phyloP scores from a whole-genome alignment of 2,113 vertebrate species.

The Progne subis region DNA sequence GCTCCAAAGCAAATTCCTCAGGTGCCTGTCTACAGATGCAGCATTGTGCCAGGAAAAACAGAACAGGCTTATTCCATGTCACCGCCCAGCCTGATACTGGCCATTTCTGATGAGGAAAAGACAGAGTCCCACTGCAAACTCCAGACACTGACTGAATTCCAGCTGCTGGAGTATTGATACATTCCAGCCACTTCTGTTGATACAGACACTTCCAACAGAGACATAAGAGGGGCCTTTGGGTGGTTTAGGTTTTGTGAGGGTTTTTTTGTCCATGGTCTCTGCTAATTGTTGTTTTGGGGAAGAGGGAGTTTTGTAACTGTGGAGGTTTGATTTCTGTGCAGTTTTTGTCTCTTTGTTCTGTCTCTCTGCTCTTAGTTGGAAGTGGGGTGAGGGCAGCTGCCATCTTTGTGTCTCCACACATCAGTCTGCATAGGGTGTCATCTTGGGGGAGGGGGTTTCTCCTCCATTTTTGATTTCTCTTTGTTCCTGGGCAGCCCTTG shows the following conservation, averaged over 20 bases:
- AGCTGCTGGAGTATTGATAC: neutral
- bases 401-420: too few species aligned
- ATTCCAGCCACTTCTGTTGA: neutral
- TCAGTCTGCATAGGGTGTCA: rapidly evolving
- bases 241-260: rapidly evolving
- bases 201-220: too few species aligned
- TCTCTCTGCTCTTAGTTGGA: rapidly evolving
- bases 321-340: neutral
- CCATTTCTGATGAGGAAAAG: neutral
- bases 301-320: neutral
- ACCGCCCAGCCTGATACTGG: rapidly evolving
- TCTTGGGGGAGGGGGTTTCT: neutral
- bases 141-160: neutral
- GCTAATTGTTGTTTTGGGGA: too few species aligned
- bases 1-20: rapidly evolving
- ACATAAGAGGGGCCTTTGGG: neutral
- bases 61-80: too few species aligned
- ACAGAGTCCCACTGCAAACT: neutral
- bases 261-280: neutral
- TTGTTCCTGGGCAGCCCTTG: neutral
- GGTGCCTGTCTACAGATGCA: rapidly evolving
- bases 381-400: neutral
- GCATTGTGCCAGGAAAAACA: neutral
- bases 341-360: neutral
- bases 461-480: neutral